Base-by-base conservation (phyloP, 2,113 vertebrate genomes). In the Balaeniceps rex region DNA sequence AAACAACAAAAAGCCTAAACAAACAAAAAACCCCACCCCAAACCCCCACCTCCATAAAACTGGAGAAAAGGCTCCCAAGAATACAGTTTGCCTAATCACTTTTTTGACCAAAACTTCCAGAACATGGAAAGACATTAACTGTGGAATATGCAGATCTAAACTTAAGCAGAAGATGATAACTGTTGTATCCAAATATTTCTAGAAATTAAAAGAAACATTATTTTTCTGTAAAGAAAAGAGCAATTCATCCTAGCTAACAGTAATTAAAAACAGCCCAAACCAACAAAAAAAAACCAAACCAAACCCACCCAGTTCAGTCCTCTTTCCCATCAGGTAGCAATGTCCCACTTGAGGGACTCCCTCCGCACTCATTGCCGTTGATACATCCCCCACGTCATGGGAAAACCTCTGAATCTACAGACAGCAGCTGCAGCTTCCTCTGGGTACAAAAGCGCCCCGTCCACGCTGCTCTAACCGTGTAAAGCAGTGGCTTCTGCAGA, bases 401-500 rank as follows among this genome's bases (percentile, higher is more conserved):
- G 77, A 89, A 85, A 84, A 57, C 14, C 40, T n/a, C 58, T 76
- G 40, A 57, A 60, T 16, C 38, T 79, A 7, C 57, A 58, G 72
- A 28, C 22, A 75, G 49, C 68, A 90, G 71, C 90, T 88, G 44
- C 83, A 75, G n/a, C 76, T 87, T 87, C 42, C 69, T 68, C 64
- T 87, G 77, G 25, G 33, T 81, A 8, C 40, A 38, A 3, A 57
- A 58, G 36, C 25, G 57, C 31, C 72, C 46, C 4, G 0, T 74
- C 44, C 19, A 3, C 0, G 0, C n/a, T 60, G 47, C 51, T 88
- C 12, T 46, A 34, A 34, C 31, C 7, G 2, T 69, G 15, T 58
- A 54, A 74, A 89, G 38, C 72, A 60, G 51, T 14, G 25, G 2
- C 47, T 47, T 47, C 46, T 75, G 55, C 47, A 75, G 23, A 83